These are phyloP conservation scores for Yponomeuta plumbellus DNA, from an alignment of 2,888 invertebrate genomes.

Conservation along the genomic window DNA sequence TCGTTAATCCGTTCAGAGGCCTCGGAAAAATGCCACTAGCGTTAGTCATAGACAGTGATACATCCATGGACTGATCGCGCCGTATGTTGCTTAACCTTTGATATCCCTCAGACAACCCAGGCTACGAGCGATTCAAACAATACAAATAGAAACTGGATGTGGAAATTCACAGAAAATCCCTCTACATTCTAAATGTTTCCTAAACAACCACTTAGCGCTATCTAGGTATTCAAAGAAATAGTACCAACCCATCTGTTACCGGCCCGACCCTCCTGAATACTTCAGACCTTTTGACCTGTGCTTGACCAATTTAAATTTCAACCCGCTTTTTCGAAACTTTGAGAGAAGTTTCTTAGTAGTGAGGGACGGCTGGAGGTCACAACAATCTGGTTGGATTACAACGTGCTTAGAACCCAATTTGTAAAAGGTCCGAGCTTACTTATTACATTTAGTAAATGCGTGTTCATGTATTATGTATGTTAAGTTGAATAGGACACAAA, in stretches of 20 bases:
- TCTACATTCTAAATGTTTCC: background rate
- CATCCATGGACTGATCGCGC: too few species aligned
- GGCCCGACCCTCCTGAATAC: background rate
- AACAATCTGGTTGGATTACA: background rate
- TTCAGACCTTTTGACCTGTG: background rate
- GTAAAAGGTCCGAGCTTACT: background rate
- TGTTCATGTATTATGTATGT: background rate
- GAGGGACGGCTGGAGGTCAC: background rate
- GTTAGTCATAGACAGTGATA: too few species aligned
- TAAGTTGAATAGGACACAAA: too few species aligned
- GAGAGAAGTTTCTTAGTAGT: background rate
- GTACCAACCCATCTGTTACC: background rate
- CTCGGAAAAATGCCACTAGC: too few species aligned
- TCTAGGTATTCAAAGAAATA: background rate
- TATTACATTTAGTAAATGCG: background rate
- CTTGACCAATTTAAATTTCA: background rate
- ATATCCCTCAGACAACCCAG: too few species aligned
- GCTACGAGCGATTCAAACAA: too few species aligned
- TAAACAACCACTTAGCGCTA: background rate
- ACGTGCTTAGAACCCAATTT: background rate
- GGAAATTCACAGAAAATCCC: background rate
- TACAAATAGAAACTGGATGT: background rate
- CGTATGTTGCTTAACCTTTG: too few species aligned
- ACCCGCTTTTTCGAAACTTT: background rate
- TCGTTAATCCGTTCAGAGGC: too few species aligned